phyloP scores from a whole-genome alignment of 2,113 vertebrate genomes.

The Tachysurus vachellii region DNA sequence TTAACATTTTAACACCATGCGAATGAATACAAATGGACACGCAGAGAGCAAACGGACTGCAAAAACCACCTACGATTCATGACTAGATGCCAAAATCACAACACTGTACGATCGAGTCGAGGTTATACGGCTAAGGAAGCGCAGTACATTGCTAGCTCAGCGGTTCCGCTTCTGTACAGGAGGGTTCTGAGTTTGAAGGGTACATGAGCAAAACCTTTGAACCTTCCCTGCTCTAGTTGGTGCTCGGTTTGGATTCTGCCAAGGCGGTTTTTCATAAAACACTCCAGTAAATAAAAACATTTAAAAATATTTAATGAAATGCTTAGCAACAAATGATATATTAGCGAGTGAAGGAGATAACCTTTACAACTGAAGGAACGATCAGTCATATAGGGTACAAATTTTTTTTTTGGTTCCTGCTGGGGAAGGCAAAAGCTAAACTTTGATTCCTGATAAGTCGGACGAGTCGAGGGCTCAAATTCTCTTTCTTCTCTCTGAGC shows the following conservation, averaged over 20 bases:
- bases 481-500: not conserved
- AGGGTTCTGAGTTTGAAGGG: conserved; percentile 4
- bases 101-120: not conserved
- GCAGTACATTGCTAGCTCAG: not conserved
- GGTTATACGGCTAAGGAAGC: conserved; percentile 7
- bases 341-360: not conserved
- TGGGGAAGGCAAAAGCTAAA: not conserved
- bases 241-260: not conserved
- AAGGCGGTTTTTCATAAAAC: not conserved
- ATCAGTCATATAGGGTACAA: not conserved
- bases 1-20: not conserved
- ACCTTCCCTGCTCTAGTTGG: not conserved
- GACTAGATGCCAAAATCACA: not conserved
- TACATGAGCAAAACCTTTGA: conserved; percentile 1
- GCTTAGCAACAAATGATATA: not conserved
- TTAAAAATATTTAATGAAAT: no score
- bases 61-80: not conserved
- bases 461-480: conserved; percentile 1
- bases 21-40: not conserved
- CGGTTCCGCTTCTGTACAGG: not conserved
- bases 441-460: conserved; percentile 28
- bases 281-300: not conserved
- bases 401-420: not conserved
- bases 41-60: not conserved
- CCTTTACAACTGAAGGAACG: not conserved